Percentiles rank a stretch among this genome's conserved stretches.
These are phyloP conservation scores for Chloroclystis v-ata DNA, from an alignment of 2,888 invertebrate genomes.

Conservation along the genomic window DNA sequence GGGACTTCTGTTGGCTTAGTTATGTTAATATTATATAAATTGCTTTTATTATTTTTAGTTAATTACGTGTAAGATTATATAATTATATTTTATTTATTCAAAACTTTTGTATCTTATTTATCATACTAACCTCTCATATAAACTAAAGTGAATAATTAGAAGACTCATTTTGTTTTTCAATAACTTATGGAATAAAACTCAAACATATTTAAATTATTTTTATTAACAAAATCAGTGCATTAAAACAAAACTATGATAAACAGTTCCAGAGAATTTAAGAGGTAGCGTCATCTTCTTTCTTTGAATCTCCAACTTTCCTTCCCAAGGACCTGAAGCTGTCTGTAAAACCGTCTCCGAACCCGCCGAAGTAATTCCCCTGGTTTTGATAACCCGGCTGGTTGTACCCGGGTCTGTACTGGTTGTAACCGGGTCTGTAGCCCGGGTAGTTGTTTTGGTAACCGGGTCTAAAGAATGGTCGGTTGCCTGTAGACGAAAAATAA, in stretches of 20 bases:
- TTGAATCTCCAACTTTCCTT: slow-evolving; percentile 52
- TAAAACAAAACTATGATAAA: slow-evolving; percentile 13
- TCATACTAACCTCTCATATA: no score
- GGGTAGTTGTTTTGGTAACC: slow-evolving; percentile 15
- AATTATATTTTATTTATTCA: no score
- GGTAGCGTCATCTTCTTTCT: slow-evolving; percentile 42
- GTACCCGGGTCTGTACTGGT: slow-evolving; percentile 30
- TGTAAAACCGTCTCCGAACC: slow-evolving; percentile 50
- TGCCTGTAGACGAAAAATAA: slow-evolving; percentile 36
- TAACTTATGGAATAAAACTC: not conserved
- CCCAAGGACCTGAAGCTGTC: slow-evolving; percentile 53
- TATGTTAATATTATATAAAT: no score
- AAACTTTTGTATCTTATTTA: no score
- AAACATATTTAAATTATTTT: slow-evolving; percentile 21
- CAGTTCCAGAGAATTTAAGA: slow-evolving; percentile 3
- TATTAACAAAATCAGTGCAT: slow-evolving; percentile 26
- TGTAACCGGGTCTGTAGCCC: not conserved
- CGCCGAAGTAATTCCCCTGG: slow-evolving; percentile 52
- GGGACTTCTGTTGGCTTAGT: no score
- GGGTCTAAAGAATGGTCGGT: slow-evolving; percentile 45
- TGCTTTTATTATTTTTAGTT: no score
- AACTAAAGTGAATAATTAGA: no score
- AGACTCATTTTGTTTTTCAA: no score
- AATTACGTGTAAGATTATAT: no score
- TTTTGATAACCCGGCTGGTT: slow-evolving; percentile 33